Evolutionary conservation across 2,888 invertebrate species (phyloP).

Genomic region (Ormia ochracea): DNA sequence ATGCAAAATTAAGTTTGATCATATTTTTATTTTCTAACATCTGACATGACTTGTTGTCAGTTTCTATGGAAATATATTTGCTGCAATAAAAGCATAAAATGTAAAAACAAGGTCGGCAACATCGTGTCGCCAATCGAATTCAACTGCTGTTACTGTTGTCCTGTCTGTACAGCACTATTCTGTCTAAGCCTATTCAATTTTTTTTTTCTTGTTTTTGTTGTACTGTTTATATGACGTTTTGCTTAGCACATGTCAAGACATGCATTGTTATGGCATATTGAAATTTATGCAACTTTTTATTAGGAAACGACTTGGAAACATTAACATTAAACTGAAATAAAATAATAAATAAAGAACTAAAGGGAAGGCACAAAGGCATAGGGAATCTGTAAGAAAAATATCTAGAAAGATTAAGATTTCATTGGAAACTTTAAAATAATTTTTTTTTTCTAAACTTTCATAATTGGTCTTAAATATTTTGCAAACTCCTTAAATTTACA

Average conservation of each 20-base stretch:
- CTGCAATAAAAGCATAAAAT: not conserved
- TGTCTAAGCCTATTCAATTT: not conserved
- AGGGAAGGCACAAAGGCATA: too few relatives aligned
- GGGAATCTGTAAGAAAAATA: too few relatives aligned
- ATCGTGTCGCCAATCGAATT: constrained; percentile 16
- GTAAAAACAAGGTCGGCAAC: too few relatives aligned
- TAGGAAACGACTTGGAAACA: not conserved
- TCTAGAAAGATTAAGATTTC: too few relatives aligned
- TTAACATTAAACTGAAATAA: not conserved
- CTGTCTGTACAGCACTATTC: not conserved
- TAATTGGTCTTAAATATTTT: too few relatives aligned
- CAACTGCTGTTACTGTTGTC: constrained; percentile 18
- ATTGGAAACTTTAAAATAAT: too few relatives aligned
- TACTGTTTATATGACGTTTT: not conserved
- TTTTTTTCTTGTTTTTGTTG: not conserved
- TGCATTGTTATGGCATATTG: constrained; percentile 5
- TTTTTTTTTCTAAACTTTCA: too few relatives aligned
- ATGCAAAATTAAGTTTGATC: constrained; percentile 32
- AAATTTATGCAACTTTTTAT: constrained; percentile 9
- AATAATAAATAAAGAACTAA: too few relatives aligned
- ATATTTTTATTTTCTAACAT: constrained; percentile 52
- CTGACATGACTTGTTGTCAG: constrained; percentile 59
- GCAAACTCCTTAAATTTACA: too few relatives aligned
- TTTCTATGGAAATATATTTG: constrained; percentile 46
- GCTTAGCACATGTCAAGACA: constrained; percentile 41